Conservation (phyloP, 2,113 vertebrate species). For the Psilopogon haemacephalus region DNA sequence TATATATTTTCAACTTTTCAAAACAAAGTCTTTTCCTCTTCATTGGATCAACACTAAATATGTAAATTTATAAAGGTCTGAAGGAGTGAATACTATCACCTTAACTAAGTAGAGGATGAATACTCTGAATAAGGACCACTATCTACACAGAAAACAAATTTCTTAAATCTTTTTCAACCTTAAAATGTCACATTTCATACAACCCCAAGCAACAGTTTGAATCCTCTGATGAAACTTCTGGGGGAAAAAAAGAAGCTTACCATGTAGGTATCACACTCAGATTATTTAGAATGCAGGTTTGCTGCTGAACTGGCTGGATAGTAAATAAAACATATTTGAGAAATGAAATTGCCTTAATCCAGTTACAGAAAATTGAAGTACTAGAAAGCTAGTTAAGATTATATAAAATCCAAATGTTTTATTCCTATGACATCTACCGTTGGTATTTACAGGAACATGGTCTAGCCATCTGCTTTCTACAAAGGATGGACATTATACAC, state of each 20-base stretch:
- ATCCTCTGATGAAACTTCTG: background rate
- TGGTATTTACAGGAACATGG: background rate
- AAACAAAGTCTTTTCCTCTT: background rate
- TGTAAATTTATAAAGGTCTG: background rate
- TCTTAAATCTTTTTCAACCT: background rate
- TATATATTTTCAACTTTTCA: background rate
- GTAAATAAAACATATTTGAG: rapidly evolving
- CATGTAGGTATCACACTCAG: rapidly evolving
- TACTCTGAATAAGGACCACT: background rate
- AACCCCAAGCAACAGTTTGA: background rate
- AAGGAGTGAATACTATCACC: background rate
- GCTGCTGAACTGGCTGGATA: background rate
- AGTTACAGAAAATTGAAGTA: background rate
- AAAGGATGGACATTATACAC: background rate
- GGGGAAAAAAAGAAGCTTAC: background rate
- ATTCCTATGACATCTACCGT: background rate
- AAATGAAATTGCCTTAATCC: background rate
- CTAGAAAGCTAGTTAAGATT: background rate
- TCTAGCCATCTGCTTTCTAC: background rate
- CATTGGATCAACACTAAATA: background rate
- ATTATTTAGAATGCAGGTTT: background rate
- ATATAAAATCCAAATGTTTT: background rate
- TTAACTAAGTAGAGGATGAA: background rate
- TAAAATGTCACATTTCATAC: background rate
- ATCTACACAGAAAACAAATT: background rate